These are phyloP conservation scores for Tenebrosternarchus preto DNA, from an alignment of 2,113 vertebrate species.

Conservation along the genomic window DNA sequence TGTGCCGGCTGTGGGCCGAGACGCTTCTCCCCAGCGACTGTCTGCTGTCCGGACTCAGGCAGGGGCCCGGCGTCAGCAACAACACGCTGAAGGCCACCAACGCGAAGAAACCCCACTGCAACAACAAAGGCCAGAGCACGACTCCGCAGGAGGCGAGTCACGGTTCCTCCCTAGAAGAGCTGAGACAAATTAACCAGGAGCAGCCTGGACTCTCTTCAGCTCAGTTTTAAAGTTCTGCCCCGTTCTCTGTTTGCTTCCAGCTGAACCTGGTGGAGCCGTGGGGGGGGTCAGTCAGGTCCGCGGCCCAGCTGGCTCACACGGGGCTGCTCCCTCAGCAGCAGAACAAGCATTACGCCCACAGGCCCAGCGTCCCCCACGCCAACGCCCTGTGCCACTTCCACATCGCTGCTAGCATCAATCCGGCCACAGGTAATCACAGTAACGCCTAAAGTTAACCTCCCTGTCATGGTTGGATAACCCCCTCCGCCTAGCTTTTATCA, in stretches of 20 bases:
- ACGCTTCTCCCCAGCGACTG: slow-evolving; percentile 93
- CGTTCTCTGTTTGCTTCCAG: slow-evolving; percentile 61
- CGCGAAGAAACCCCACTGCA: slow-evolving; percentile 77
- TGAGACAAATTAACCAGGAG: neutral
- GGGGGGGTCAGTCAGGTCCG: slow-evolving; percentile 74
- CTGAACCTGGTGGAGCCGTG: slow-evolving; percentile 81
- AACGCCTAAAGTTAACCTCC: neutral
- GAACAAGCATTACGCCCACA: slow-evolving; percentile 82
- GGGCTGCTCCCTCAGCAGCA: slow-evolving; percentile 83
- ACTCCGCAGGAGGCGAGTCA: slow-evolving; percentile 81
- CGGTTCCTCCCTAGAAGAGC: neutral
- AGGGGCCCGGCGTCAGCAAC: slow-evolving; percentile 66
- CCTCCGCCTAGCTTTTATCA: neutral
- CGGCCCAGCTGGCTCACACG: slow-evolving; percentile 80
- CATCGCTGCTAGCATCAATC: slow-evolving; percentile 98
- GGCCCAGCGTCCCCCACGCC: slow-evolving; percentile 76
- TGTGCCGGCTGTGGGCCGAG: slow-evolving; percentile 96
- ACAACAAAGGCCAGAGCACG: slow-evolving; percentile 74
- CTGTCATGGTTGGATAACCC: neutral
- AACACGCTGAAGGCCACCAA: slow-evolving; percentile 62
- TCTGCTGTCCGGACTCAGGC: slow-evolving; percentile 80
- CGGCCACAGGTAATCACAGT: slow-evolving; percentile 83
- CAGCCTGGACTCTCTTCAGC: neutral
- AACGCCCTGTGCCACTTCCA: slow-evolving; percentile 97
- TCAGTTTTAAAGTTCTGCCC: neutral